phyloP scores from a whole-genome alignment of 2,113 vertebrate genomes.

The Periophthalmus modestus region DNA sequence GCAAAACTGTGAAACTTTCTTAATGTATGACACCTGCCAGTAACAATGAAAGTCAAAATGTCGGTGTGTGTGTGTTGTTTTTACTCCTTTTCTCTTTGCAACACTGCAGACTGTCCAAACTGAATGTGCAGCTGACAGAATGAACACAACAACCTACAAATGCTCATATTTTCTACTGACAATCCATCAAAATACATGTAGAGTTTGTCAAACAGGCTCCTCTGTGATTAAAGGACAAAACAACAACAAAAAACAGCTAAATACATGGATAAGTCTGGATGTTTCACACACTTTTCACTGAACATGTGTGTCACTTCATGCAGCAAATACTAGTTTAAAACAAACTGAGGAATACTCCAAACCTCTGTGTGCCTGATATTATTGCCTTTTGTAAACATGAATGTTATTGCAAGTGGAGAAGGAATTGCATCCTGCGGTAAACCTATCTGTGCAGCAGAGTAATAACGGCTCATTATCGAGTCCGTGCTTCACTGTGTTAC shows the following conservation, averaged over 20 bases:
- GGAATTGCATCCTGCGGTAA: constrained; percentile 16
- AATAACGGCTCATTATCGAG: constrained; percentile 39
- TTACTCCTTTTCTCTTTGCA: no score
- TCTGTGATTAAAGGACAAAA: no score
- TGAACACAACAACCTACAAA: neutral
- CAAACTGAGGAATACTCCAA: constrained; percentile 42
- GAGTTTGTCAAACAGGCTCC: no score
- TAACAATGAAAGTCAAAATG: neutral
- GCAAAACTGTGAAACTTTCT: neutral
- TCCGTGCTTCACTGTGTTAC: constrained; percentile 21
- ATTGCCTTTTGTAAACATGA: constrained; percentile 27
- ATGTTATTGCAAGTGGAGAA: constrained; percentile 18
- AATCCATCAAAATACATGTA: no score
- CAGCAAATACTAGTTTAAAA: constrained; percentile 28
- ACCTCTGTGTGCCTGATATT: constrained; percentile 10
- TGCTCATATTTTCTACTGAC: neutral
- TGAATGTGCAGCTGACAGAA: no score
- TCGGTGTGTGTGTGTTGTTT: no score
- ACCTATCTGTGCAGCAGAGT: neutral
- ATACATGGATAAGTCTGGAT: no score
- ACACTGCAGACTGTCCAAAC: neutral
- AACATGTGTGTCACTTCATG: neutral
- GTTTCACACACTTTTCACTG: neutral
- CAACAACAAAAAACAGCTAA: no score
- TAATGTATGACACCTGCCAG: neutral